Evolutionary conservation across 2,113 vertebrate genomes (phyloP), one percentile per base, ranked within the genome.

Genomic region (Cavia aperea): DNA sequence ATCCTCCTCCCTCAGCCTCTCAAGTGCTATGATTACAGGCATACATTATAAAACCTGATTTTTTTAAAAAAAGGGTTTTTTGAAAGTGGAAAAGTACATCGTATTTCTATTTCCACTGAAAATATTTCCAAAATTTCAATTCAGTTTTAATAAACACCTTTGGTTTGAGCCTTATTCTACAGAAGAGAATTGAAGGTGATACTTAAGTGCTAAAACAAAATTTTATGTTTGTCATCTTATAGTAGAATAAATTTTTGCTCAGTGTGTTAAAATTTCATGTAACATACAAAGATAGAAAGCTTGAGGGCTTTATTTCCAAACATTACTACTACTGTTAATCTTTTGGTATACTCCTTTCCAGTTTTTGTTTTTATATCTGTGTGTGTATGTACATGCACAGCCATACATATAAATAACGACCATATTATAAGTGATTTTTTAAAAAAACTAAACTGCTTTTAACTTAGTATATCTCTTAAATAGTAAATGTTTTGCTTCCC

Each of bases 181-280:
- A 77, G 14, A 87, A 51, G n/a, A 90, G 4, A 18, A 93, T 91
- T 92, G 81, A 93, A n/a, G n/a, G 79, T 93, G 63, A 86, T 86
- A 73, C 16, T 58, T 58, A 58, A 58, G 29, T 49, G 21, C 54
- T 77, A 46, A 88, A 75, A 85, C 9, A 94, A 36, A n/a, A 85
- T 90, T 72, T 88, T 70, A 75, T 65, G 7, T 63, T 88, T 79
- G 66, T 78, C 65, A 51, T 58, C 54, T 95, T 77, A 60, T 33
- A 62, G 24, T 58, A 21, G 91, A 88, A 77, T 78, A 62, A 90
- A 43, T 78, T 43, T n/a, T 36, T 92, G 51, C 8, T 49, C 24
- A 72, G 63, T 92, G 11, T 91, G 88, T 92, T 46, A 65, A 94
- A 93, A 77, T n/a, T 15, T 81, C 63, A 43, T 23, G 24, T 23